Conservation (phyloP, 2,888 invertebrate species). For the Mystacides longicornis region DNA sequence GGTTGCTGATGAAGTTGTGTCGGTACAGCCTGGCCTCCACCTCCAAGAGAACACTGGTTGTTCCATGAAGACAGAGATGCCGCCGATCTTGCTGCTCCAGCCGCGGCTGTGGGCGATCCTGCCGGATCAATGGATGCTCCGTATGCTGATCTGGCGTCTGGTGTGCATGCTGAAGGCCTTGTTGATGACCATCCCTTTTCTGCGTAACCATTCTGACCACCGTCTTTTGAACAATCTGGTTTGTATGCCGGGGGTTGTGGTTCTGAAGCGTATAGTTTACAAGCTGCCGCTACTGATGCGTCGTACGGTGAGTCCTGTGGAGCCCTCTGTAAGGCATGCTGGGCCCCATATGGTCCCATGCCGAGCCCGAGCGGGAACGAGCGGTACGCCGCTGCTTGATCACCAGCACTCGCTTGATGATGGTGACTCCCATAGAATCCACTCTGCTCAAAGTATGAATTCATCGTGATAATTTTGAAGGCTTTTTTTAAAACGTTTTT, state of each 20-base stretch:
- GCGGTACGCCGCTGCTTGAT: slow-evolving; percentile 68
- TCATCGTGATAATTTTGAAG: slow-evolving; percentile 54
- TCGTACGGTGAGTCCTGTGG: slow-evolving; percentile 90
- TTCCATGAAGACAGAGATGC: slow-evolving; percentile 58
- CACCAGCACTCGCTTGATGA: slow-evolving; percentile 66
- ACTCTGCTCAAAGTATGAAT: slow-evolving; percentile 94
- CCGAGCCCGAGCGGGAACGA: slow-evolving; percentile 81
- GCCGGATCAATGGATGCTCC: slow-evolving; percentile 60
- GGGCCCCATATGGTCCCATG: slow-evolving; percentile 79
- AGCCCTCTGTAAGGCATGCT: slow-evolving; percentile 65
- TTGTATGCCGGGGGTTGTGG: slow-evolving; percentile 53
- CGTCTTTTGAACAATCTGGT: slow-evolving; percentile 71
- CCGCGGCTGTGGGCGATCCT: slow-evolving; percentile 62
- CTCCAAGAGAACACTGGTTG: slow-evolving; percentile 81
- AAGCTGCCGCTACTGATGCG: slow-evolving; percentile 74
- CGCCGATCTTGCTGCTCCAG: slow-evolving; percentile 52
- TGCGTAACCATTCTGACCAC: slow-evolving; percentile 59
- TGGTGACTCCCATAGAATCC: slow-evolving; percentile 92
- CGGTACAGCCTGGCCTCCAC: slow-evolving; percentile 69
- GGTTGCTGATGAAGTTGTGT: slow-evolving; percentile 85
- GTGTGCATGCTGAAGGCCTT: slow-evolving; percentile 83
- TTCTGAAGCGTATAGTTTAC: slow-evolving; percentile 70
- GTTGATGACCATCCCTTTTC: slow-evolving; percentile 59
- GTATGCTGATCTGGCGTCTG: slow-evolving; percentile 77
- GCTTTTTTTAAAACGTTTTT: neutral